phyloP scores from a whole-genome alignment of 2,113 vertebrate genomes.

The Cottus gobio region DNA sequence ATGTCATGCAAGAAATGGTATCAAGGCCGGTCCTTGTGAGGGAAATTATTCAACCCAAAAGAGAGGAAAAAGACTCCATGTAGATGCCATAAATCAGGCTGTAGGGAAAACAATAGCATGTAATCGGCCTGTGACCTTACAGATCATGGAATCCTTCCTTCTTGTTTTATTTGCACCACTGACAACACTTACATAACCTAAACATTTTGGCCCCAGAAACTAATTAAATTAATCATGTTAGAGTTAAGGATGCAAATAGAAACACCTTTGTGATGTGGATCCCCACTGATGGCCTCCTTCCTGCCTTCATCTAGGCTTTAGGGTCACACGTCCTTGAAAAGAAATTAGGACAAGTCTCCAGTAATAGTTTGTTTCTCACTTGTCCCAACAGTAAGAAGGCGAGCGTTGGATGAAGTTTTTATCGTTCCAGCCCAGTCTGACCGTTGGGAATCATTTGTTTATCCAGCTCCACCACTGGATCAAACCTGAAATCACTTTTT shows the following conservation, averaged over 20 bases:
- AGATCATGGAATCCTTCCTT: too few relatives aligned
- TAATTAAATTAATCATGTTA: not conserved
- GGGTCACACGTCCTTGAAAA: constrained; percentile 40
- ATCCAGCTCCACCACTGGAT: constrained; percentile 12
- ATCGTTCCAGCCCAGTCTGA: not conserved
- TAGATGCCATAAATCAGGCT: too few relatives aligned
- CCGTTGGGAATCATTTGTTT: constrained; percentile 8
- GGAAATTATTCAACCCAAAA: too few relatives aligned
- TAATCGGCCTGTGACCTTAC: too few relatives aligned
- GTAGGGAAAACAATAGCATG: too few relatives aligned
- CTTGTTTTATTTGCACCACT: too few relatives aligned
- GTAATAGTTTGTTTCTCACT: constrained; percentile 11
- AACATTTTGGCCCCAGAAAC: not conserved
- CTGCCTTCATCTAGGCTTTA: constrained; percentile 42
- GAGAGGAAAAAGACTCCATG: too few relatives aligned
- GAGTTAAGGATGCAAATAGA: constrained; percentile 33
- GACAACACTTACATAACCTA: too few relatives aligned
- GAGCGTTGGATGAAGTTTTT: not conserved
- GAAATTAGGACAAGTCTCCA: constrained; percentile 54
- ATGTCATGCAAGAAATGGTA: too few relatives aligned
- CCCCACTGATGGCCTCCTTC: constrained; percentile 22
- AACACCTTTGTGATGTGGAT: constrained; percentile 17
- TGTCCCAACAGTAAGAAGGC: constrained; percentile 15
- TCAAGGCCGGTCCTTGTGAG: too few relatives aligned
- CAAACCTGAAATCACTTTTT: constrained; percentile 26